phyloP scores from a whole-genome alignment of 2,113 vertebrate species.

The Halcyon senegalensis region DNA sequence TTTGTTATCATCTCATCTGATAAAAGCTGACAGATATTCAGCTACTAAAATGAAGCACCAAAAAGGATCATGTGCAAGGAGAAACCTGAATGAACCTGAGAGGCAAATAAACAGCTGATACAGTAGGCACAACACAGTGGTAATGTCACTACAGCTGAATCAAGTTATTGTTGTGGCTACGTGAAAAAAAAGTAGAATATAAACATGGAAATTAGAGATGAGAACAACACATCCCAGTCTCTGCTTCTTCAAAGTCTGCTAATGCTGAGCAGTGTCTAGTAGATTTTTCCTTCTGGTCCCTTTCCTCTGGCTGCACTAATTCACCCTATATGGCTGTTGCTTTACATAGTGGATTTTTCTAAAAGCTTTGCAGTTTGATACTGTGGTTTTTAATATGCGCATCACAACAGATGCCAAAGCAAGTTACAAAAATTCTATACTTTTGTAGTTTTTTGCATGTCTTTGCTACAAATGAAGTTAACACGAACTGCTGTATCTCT shows the following conservation, averaged over 20 bases:
- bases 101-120: neutral
- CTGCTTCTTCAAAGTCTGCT: neutral
- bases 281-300: neutral
- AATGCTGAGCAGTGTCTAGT: accelerated
- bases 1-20: neutral
- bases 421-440: neutral
- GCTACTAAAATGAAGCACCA: neutral
- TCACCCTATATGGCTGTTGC: neutral
- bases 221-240: neutral
- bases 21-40: neutral
- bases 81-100: neutral
- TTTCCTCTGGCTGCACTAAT: neutral
- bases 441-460: neutral
- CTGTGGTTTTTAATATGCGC: neutral
- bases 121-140: neutral
- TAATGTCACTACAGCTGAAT: neutral
- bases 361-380: neutral
- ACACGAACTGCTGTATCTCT: neutral
- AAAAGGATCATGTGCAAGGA: neutral
- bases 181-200: constrained; percentile 16
- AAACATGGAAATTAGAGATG: neutral
- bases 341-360: neutral
- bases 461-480: neutral
- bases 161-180: neutral
- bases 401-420: neutral